A percentile compares a stretch with the other conserved stretches of the same genome.
phyloP scores from a whole-genome alignment of 2,113 vertebrate species.

The Maccullochella peelii region DNA sequence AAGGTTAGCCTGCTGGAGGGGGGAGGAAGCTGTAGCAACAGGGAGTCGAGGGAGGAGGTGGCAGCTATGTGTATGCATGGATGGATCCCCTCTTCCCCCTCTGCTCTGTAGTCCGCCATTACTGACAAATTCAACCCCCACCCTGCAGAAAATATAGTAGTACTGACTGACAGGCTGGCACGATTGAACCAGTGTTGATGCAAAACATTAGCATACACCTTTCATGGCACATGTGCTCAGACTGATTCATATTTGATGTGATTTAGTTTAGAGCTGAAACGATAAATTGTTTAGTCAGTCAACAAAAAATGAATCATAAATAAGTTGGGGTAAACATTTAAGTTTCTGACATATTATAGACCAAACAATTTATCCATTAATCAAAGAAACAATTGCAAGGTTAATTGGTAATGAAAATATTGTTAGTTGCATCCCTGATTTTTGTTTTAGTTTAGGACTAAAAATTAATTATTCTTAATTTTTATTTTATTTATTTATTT shows the following conservation, averaged over 20 bases:
- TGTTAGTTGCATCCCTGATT: neutral
- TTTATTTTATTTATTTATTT: neutral
- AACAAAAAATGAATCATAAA: neutral
- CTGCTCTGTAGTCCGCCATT: slow-evolving; percentile 45
- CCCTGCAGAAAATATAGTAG: slow-evolving; percentile 24
- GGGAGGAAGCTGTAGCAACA: slow-evolving; percentile 55
- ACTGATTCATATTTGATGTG: neutral
- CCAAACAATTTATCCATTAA: neutral
- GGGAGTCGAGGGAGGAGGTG: slow-evolving; percentile 48
- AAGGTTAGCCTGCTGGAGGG: slow-evolving; percentile 66
- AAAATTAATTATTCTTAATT: neutral
- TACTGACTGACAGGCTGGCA: slow-evolving; percentile 44
- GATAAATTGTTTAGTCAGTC: neutral
- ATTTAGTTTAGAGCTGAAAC: neutral
- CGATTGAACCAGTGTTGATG: neutral
- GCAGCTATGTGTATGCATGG: slow-evolving; percentile 24
- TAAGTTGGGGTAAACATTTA: neutral
- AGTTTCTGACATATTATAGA: neutral
- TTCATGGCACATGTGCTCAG: neutral
- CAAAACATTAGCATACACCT: slow-evolving; percentile 18
- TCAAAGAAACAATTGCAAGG: neutral
- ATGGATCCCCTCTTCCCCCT: slow-evolving; percentile 23
- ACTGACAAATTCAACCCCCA: slow-evolving; percentile 29
- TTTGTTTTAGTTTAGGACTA: neutral
- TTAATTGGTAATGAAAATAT: neutral